Evolutionary conservation across 2,113 vertebrate genomes (phyloP).

Genomic region (Rhinolophus ferrumequinum): DNA sequence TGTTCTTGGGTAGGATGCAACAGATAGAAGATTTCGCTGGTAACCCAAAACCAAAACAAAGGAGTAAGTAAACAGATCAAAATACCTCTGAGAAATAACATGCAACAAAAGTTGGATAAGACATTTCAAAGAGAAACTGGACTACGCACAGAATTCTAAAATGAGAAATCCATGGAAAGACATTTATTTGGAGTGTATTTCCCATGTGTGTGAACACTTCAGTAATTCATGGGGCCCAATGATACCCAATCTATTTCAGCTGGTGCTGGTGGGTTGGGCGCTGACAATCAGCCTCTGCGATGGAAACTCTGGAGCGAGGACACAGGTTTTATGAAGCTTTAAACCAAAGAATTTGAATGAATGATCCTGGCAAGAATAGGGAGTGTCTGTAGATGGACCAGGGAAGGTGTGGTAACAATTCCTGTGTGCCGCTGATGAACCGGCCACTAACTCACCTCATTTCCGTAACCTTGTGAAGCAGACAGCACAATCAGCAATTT

Average conservation of each 20-base stretch:
- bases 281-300: neutral
- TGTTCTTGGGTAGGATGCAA: neutral
- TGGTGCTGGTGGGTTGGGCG: neutral
- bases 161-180: neutral
- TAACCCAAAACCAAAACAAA: neutral
- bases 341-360: neutral
- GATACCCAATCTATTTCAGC: neutral
- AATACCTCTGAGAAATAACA: neutral
- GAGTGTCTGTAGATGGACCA: neutral
- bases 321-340: neutral
- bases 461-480: neutral
- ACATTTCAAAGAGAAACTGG: neutral
- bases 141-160: neutral
- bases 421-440: fast-evolving
- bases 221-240: neutral
- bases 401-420: neutral
- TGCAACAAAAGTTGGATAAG: neutral
- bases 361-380: neutral
- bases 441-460: neutral
- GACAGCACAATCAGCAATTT: neutral
- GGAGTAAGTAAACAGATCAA: neutral
- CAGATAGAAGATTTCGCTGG: neutral
- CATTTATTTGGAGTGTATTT: neutral
- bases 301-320: neutral
- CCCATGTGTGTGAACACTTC: neutral